Evolutionary conservation across 2,888 invertebrate species (phyloP).

Genomic region (Norana najaformis): DNA sequence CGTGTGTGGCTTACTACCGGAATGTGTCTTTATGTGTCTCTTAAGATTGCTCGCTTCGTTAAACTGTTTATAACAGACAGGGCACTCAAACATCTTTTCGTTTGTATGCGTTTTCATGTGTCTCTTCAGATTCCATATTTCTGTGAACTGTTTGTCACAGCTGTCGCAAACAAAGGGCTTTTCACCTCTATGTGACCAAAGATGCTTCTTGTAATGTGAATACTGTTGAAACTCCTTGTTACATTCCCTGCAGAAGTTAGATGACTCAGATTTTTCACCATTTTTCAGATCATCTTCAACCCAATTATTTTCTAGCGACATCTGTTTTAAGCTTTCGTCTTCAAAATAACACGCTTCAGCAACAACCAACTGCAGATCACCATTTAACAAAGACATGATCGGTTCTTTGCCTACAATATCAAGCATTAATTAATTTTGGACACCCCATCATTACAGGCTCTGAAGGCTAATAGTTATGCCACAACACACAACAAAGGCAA

Average conservation of each 20-base stretch:
- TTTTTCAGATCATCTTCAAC: background rate
- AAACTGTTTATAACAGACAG: conserved; percentile 34
- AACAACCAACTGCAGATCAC: conserved; percentile 6
- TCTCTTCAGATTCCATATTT: conserved; percentile 33
- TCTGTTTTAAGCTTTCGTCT: conserved; percentile 14
- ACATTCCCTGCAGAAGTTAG: conserved; percentile 30
- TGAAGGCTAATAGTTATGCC: no score
- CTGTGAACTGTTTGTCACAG: conserved; percentile 37
- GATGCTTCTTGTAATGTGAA: conserved; percentile 33
- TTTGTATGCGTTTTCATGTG: conserved; percentile 34
- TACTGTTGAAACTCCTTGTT: conserved; percentile 31
- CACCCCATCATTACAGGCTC: no score
- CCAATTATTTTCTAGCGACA: background rate
- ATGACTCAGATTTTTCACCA: background rate
- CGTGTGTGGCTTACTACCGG: conserved; percentile 28
- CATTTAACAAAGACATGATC: conserved; percentile 16
- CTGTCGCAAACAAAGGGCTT: conserved; percentile 36
- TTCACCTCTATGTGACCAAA: conserved; percentile 33
- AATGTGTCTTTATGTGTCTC: conserved; percentile 33
- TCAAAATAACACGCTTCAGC: background rate
- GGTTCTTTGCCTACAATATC: background rate
- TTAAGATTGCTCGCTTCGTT: conserved; percentile 35
- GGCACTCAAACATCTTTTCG: conserved; percentile 32
- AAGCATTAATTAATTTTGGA: background rate
- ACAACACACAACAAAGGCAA: no score